Conservation (phyloP, 2,113 vertebrate species). For the Hiodon alosoides region DNA sequence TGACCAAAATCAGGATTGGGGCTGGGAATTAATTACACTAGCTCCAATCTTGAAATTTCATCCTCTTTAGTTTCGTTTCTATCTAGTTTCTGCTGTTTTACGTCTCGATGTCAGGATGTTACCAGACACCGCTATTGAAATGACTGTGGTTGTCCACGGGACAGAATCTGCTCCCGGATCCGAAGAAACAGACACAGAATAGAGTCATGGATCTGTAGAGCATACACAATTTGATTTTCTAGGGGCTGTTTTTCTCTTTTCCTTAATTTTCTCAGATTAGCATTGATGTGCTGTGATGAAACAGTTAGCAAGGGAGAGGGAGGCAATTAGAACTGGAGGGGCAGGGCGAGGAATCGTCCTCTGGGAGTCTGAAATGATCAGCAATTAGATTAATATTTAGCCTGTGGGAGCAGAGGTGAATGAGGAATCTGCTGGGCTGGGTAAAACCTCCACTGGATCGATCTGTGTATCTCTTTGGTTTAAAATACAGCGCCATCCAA, state of each 20-base stretch:
- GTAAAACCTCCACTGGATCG: no score
- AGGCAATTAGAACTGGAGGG: neutral
- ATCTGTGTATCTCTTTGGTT: no score
- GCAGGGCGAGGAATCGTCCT: neutral
- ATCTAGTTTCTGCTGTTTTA: no score
- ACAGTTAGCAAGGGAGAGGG: neutral
- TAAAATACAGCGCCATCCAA: no score
- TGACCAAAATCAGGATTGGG: no score
- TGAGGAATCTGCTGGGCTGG: neutral
- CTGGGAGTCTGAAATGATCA: conserved; percentile 6
- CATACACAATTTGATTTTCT: neutral
- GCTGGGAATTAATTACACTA: no score
- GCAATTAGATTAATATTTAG: conserved; percentile 11
- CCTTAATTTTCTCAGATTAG: neutral
- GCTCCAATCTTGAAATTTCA: no score
- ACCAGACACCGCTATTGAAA: no score
- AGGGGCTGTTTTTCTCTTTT: neutral
- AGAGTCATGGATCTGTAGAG: neutral
- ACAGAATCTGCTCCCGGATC: neutral
- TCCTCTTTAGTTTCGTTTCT: no score
- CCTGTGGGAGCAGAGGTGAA: neutral
- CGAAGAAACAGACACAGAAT: neutral
- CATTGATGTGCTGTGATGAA: neutral
- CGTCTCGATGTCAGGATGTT: no score
- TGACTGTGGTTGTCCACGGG: no score